These are phyloP conservation scores for Psettodes erumei DNA, from an alignment of 2,113 vertebrate genomes.

Conservation along the genomic window DNA sequence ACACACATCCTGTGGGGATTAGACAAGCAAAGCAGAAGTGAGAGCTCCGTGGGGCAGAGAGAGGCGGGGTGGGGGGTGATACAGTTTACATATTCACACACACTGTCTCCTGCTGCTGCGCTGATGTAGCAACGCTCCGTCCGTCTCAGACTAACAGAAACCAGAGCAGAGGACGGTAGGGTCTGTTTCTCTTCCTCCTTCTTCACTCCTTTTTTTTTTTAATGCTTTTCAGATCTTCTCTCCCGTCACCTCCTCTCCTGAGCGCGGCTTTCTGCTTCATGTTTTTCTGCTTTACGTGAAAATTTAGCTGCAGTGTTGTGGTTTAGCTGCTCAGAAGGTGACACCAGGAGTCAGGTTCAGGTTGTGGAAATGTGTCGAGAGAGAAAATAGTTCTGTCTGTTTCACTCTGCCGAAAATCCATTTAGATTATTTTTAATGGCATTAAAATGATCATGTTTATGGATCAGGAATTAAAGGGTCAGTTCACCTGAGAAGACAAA, in stretches of 20 bases:
- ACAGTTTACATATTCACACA: constrained; percentile 37
- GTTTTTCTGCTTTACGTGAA: background rate
- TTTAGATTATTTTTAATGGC: no score
- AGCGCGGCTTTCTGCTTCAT: background rate
- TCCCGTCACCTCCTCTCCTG: background rate
- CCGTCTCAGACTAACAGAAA: constrained; percentile 38
- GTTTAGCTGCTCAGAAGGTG: background rate
- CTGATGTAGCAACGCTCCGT: constrained; percentile 57
- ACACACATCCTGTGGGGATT: constrained; percentile 52
- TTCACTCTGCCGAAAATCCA: no score
- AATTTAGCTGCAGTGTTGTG: background rate
- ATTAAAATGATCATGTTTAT: background rate
- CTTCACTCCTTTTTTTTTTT: background rate
- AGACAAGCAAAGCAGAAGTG: constrained; percentile 75
- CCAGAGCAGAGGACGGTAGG: constrained; percentile 59
- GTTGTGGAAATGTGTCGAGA: no score
- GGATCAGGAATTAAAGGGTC: background rate
- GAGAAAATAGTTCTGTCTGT: no score
- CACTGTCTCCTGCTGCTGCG: constrained; percentile 42
- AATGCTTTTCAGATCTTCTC: background rate
- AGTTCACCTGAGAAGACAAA: no score
- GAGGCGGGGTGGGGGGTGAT: constrained; percentile 32
- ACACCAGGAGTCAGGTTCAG: no score
- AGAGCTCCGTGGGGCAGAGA: constrained; percentile 43
- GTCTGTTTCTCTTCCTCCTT: background rate